phyloP scores from a whole-genome alignment of 2,888 invertebrate species.

The Drosophila subquinaria region DNA sequence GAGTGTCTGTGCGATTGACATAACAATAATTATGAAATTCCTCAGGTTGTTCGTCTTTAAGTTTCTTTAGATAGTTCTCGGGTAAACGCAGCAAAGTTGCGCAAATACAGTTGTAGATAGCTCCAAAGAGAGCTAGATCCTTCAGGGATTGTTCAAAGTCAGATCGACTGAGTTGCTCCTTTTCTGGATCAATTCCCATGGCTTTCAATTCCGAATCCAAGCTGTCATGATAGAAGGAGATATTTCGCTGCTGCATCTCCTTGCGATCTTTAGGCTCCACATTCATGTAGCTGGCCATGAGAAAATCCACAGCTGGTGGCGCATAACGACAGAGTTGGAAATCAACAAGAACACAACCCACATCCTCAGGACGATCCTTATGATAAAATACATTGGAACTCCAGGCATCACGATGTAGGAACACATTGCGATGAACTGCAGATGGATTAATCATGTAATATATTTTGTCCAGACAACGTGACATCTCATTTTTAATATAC shows the following conservation, averaged over 20 bases:
- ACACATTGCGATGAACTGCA: slow-evolving; percentile 85
- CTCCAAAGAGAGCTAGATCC: slow-evolving; percentile 83
- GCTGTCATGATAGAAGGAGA: slow-evolving; percentile 65
- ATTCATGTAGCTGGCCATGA: slow-evolving; percentile 81
- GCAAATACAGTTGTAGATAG: slow-evolving; percentile 83
- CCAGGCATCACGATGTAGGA: slow-evolving; percentile 86
- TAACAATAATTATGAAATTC: slow-evolving; percentile 84
- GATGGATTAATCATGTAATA: slow-evolving; percentile 83
- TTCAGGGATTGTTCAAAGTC: slow-evolving; percentile 83
- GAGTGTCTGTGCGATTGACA: slow-evolving; percentile 70
- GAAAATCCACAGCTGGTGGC: slow-evolving; percentile 83
- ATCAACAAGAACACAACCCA: slow-evolving; percentile 82
- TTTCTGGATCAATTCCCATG: slow-evolving; percentile 70
- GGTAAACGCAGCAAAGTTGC: slow-evolving; percentile 82
- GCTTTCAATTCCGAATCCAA: slow-evolving; percentile 74
- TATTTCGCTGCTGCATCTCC: slow-evolving; percentile 50
- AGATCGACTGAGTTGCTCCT: slow-evolving; percentile 77
- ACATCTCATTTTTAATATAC: slow-evolving; percentile 74
- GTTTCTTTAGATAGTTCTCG: slow-evolving; percentile 78
- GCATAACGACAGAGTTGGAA: slow-evolving; percentile 83
- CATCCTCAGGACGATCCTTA: slow-evolving; percentile 40
- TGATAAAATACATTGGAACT: slow-evolving; percentile 84
- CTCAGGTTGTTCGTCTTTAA: slow-evolving; percentile 80
- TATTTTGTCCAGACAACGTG: slow-evolving; percentile 63
- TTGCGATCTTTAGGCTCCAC: slow-evolving; percentile 59